Conservation (phyloP, 2,797 vertebrate species). For the Eptatretus atami region DNA sequence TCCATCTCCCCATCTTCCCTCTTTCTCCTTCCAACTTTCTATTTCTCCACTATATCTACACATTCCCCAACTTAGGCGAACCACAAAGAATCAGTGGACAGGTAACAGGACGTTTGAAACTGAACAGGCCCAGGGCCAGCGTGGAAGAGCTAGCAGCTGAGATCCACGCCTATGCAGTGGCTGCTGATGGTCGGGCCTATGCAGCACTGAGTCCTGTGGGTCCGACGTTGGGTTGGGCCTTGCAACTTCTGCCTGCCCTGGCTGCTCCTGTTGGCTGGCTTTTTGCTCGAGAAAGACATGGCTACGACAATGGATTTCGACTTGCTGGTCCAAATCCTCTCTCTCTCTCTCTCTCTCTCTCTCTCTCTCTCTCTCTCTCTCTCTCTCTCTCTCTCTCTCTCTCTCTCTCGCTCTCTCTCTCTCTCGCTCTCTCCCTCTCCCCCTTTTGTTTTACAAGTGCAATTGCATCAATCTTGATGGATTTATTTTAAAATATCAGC, state of each 20-base stretch:
- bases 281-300: constrained; percentile 53
- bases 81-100: constrained; percentile 71
- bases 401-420: no score
- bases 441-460: no score
- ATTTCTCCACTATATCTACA: no score
- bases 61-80: constrained; percentile 20
- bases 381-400: no score
- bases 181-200: constrained; percentile 55
- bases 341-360: no score
- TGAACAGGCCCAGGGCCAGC: constrained; percentile 17
- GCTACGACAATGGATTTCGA: constrained; percentile 50
- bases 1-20: no score
- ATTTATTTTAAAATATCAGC: no score
- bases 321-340: constrained; percentile 23
- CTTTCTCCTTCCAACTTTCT: no score
- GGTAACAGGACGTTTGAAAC: constrained; percentile 33
- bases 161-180: constrained; percentile 57
- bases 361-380: no score
- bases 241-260: constrained; percentile 40
- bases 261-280: constrained; percentile 75
- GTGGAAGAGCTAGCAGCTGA: constrained; percentile 30
- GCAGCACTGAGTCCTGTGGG: constrained; percentile 59
- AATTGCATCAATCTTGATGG: no score
- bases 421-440: no score
- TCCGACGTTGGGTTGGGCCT: constrained; percentile 29